These are phyloP conservation scores for Puffinus mauretanicus DNA, from an alignment of 2,113 vertebrate genomes.

Conservation along the genomic window DNA sequence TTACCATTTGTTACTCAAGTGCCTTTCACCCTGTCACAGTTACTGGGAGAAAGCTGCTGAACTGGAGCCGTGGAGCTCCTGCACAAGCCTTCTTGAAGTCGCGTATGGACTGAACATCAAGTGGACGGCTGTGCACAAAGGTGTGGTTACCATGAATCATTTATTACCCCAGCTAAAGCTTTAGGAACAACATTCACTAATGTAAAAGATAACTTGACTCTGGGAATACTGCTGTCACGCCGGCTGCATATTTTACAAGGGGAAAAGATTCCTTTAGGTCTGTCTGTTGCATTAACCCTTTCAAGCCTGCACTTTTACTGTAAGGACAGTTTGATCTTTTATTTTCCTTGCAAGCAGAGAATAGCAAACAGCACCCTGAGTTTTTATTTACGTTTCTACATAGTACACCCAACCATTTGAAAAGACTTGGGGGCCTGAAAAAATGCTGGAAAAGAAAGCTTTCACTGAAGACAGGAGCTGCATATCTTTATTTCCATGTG, in stretches of 20 bases:
- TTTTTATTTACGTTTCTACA: conserved; percentile 12
- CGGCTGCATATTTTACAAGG: conserved; percentile 50
- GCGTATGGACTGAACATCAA: conserved; percentile 64
- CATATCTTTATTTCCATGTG: not conserved
- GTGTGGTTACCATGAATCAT: conserved; percentile 71
- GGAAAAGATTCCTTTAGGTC: conserved; percentile 48
- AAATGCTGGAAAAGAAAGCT: not conserved
- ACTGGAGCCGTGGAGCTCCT: conserved; percentile 38
- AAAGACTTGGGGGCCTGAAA: conserved; percentile 6
- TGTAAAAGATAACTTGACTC: conserved; percentile 66
- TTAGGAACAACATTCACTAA: conserved; percentile 63
- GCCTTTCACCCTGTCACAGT: conserved; percentile 66
- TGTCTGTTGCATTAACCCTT: conserved; percentile 34
- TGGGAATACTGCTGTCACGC: conserved; percentile 52
- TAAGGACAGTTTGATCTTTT: conserved; percentile 57
- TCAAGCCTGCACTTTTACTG: conserved; percentile 2
- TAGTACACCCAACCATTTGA: not conserved
- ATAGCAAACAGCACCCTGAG: not conserved
- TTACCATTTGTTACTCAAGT: conserved; percentile 62
- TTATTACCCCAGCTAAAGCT: conserved; percentile 59
- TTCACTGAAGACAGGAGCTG: not conserved
- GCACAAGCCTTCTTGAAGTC: conserved; percentile 46
- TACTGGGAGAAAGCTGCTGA: conserved; percentile 43
- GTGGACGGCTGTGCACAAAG: conserved; percentile 61
- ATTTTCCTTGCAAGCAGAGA: conserved; percentile 10